Percentiles rank a stretch among this genome's conserved stretches.
Evolutionary conservation across 2,113 vertebrate species (phyloP).

Genomic region (Malurus alboscapulatus): DNA sequence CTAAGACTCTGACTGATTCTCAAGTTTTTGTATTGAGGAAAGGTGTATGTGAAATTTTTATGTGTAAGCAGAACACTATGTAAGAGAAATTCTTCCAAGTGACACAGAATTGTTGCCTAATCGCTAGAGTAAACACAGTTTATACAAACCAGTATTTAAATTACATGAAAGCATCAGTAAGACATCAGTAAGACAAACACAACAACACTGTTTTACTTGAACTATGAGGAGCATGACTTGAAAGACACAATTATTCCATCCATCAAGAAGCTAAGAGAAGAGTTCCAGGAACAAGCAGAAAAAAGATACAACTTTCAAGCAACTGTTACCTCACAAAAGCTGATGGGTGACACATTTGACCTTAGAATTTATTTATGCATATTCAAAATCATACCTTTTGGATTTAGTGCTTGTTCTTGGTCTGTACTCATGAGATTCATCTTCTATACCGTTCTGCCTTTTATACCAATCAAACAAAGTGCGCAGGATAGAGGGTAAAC

Average conservation of each 20-base stretch:
- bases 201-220: not conserved
- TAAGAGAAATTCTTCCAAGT: not conserved
- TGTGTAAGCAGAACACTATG: not conserved
- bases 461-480: slow-evolving; percentile 99
- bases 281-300: not conserved
- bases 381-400: slow-evolving; percentile 82
- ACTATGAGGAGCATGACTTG: not conserved
- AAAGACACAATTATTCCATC: not conserved
- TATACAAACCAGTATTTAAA: not conserved
- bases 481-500: slow-evolving; percentile 93
- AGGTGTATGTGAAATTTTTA: not conserved
- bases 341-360: not conserved
- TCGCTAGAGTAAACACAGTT: not conserved
- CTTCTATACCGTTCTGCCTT: slow-evolving; percentile 96
- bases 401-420: slow-evolving; percentile 97
- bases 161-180: not conserved
- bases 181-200: not conserved
- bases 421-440: slow-evolving; percentile 96
- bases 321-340: not conserved
- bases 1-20: not conserved
- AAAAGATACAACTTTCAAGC: not conserved
- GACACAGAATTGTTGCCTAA: not conserved
- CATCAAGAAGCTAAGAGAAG: not conserved
- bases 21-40: not conserved
- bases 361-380: not conserved